Evolutionary conservation across 2,888 invertebrate species (phyloP).

Genomic region (Trachelus iudaicus): DNA sequence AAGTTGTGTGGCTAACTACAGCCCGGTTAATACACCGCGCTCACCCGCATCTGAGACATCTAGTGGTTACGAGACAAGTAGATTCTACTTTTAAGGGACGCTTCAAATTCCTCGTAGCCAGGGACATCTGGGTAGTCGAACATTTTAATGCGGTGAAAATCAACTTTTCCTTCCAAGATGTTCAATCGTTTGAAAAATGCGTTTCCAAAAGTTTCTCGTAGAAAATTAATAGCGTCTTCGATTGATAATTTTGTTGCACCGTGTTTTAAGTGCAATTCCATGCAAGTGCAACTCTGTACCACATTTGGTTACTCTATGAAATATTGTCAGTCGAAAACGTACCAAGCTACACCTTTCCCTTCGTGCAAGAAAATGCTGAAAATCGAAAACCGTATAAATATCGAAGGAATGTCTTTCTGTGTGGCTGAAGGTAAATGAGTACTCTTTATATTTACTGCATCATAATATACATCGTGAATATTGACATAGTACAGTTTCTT

Average conservation of each 20-base stretch:
- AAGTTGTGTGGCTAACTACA: too few species aligned
- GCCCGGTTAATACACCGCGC: neutral
- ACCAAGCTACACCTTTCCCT: neutral
- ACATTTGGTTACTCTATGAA: neutral
- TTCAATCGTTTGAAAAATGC: too few species aligned
- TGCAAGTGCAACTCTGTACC: neutral
- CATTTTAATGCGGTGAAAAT: too few species aligned
- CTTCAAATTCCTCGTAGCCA: too few species aligned
- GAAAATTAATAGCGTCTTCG: neutral
- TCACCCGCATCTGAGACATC: neutral
- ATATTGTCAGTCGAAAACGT: neutral
- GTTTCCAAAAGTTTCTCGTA: neutral
- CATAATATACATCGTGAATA: conserved; percentile 38
- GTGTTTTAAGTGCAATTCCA: neutral
- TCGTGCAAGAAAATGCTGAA: neutral
- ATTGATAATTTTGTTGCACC: neutral
- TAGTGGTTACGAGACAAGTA: too few species aligned
- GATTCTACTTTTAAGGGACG: too few species aligned
- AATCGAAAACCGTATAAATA: neutral
- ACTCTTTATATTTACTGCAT: neutral
- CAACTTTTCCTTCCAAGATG: too few species aligned
- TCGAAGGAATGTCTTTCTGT: neutral
- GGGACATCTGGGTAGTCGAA: too few species aligned
- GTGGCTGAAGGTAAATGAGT: neutral
- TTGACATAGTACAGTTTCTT: conserved; percentile 49